Evolutionary conservation across 2,888 invertebrate species (phyloP), one percentile per base, ranked within the genome.

Genomic region (Andrena dorsata): DNA sequence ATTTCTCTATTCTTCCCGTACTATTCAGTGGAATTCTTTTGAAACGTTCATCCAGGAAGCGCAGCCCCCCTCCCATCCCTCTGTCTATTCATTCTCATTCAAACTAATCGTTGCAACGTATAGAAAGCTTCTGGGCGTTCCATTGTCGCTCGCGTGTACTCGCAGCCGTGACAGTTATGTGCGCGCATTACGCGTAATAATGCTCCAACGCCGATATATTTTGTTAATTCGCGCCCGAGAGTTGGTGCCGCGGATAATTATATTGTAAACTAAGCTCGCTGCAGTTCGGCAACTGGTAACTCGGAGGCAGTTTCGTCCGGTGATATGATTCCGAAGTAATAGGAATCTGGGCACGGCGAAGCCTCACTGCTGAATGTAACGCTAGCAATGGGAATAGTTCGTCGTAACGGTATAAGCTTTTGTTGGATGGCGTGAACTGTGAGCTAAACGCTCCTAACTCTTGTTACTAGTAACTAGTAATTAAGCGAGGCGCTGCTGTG

Each of bases 401-500:
- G 77, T 80, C 78, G 80, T 88, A 88, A 89, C 84, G 88, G 81
- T 89, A 84, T 86, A 85, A 90, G 90, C 89, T 89, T 86, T 83
- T 87, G 89, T 84, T 83, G 88, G 86, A 87, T 87, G 85, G 86
- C 82, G 89, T 84, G 88, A 90, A 88, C 86, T 87, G 90, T 89
- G 87, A 90, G 90, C 90, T 91, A 91, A 91, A 91, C 90, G 90
- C 87, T 91, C 84, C 90, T 86, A 91, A 91, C 92, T 91, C 90
- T 84, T 84, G 91, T 88, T 90, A 90, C 91, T 89, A 89, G 91
- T 90, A 91, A 90, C 91, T 91, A 89, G 91, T 91, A 91, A 91
- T 91, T 91, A 91, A 91, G 88, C 90, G 89, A 91, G 91, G 91
- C 90, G 91, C 89, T 89, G 90, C 91, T 89, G 91, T 91, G 91